These are phyloP conservation scores for Actinia equina DNA, from an alignment of 64 coral and sea anemone genomes.

Conservation along the genomic window DNA sequence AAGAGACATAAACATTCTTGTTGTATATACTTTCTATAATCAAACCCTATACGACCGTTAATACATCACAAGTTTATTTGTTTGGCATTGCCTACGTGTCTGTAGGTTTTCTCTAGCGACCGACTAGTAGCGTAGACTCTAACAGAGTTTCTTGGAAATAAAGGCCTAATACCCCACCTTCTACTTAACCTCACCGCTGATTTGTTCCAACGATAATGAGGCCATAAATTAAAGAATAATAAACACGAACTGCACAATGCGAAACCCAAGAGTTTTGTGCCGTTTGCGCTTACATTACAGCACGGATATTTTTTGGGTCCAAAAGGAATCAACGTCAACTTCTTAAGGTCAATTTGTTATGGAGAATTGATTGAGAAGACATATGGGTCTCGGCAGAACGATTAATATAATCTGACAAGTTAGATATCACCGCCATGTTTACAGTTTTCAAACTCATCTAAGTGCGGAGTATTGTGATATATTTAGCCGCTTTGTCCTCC, in stretches of 20 bases:
- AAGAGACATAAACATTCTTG: background rate
- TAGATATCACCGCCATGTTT: background rate
- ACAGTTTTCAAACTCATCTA: background rate
- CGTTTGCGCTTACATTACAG: background rate
- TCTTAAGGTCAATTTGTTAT: background rate
- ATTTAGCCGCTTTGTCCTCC: background rate
- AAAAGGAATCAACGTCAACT: background rate
- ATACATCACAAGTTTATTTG: background rate
- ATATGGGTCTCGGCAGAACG: background rate
- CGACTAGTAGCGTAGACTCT: background rate
- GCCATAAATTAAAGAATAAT: background rate
- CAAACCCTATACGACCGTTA: background rate
- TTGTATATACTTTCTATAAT: background rate
- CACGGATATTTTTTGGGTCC: background rate
- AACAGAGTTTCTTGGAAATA: no score
- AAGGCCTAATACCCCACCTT: background rate
- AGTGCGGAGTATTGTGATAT: background rate
- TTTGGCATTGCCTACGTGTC: background rate
- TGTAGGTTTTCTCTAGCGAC: background rate
- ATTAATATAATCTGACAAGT: conserved; percentile 2
- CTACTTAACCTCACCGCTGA: background rate
- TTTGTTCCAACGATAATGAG: background rate
- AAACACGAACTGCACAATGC: background rate
- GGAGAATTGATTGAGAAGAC: conserved; percentile 1
- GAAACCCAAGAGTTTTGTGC: background rate